Evolutionary conservation across 2,113 vertebrate genomes (phyloP).

Genomic region (Taurulus bubalis): DNA sequence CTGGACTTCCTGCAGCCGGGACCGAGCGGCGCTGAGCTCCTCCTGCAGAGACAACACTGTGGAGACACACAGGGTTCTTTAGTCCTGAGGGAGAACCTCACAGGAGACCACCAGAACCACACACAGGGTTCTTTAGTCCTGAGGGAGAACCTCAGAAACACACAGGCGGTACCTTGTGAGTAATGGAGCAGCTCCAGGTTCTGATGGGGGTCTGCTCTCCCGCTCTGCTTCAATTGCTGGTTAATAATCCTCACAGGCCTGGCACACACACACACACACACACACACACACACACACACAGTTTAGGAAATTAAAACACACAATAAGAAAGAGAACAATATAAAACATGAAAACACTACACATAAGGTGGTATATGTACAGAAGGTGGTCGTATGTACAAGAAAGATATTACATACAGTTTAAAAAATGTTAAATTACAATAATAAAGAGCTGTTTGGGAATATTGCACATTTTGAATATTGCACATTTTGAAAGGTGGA

Average conservation of each 20-base stretch:
- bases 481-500: no score
- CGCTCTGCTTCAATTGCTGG: slow-evolving; percentile 85
- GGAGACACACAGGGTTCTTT: slow-evolving; percentile 25
- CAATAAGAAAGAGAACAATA: no score
- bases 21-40: slow-evolving; percentile 83
- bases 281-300: no score
- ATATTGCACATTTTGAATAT: no score
- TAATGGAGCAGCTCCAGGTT: slow-evolving; percentile 69
- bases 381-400: no score
- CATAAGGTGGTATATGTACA: no score
- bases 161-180: slow-evolving; percentile 83
- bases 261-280: slow-evolving; percentile 9
- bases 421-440: no score
- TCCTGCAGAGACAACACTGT: slow-evolving; percentile 81
- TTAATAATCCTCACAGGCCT: slow-evolving; percentile 83
- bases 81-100: not conserved
- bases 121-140: slow-evolving; percentile 2
- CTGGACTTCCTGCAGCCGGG: slow-evolving; percentile 84
- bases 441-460: no score
- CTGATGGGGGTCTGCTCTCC: slow-evolving; percentile 75
- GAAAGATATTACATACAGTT: no score
- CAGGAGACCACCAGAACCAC: not conserved
- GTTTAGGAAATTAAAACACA: no score
- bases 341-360: no score
- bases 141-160: not conserved